Evolutionary conservation across 2,797 vertebrate species (phyloP).

Genomic region (Pangasius larnaudii): DNA sequence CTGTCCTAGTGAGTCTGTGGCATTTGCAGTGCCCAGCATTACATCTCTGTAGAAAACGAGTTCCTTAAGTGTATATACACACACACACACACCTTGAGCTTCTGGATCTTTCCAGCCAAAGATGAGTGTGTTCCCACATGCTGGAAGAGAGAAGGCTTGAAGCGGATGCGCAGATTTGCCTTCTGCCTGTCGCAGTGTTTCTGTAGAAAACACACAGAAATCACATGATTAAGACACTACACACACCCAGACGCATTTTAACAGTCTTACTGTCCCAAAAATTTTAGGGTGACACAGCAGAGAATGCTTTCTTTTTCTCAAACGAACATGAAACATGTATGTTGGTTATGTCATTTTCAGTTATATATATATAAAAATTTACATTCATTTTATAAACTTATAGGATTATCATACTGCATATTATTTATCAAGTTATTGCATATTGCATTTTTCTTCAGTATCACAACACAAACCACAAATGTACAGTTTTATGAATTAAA

Average conservation of each 20-base stretch:
- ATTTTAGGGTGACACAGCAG: too few species aligned
- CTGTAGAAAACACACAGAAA: constrained; percentile 66
- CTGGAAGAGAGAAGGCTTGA: constrained; percentile 97
- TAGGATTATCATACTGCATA: too few species aligned
- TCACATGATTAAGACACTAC: not conserved
- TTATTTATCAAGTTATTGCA: too few species aligned
- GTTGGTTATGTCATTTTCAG: too few species aligned
- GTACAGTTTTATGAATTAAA: not conserved
- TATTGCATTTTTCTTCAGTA: too few species aligned
- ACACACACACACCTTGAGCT: constrained; percentile 84
- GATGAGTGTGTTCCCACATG: constrained; percentile 97
- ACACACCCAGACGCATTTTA: not conserved
- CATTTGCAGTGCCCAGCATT: not conserved
- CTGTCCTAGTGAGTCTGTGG: not conserved
- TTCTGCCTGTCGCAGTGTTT: constrained; percentile 98
- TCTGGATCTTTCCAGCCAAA: constrained; percentile 96
- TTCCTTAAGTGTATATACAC: not conserved
- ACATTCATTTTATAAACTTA: too few species aligned
- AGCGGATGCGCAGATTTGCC: constrained; percentile 94
- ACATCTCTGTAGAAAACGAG: not conserved
- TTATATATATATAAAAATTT: too few species aligned
- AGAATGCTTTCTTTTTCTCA: too few species aligned
- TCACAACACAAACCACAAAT: not conserved
- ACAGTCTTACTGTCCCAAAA: not conserved
- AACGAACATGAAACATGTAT: too few species aligned